Evolutionary conservation across 1,140 invertebrate species (phyloP), one percentile per base, ranked within the genome.

Genomic region (Leguminivora glycinivorella): DNA sequence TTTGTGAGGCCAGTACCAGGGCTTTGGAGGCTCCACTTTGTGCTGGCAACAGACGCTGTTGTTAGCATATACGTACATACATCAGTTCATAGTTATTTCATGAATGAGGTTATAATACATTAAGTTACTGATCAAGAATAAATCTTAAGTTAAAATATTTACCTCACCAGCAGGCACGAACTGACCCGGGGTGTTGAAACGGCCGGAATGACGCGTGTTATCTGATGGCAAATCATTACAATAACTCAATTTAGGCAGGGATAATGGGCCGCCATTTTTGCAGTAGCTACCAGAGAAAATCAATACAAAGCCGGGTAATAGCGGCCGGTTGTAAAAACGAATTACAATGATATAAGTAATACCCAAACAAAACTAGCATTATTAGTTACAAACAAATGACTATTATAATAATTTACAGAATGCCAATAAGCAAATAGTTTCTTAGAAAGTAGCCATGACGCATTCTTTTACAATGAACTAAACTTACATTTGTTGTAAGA

Each of bases 111-210:
- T 31, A 34, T 67, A 14, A 34, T 24, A 34, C 17, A 24, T 14
- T 22, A 67, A 12, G 31, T 43, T 19, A 12, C 6, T n/a, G 34
- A 38, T 25, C 56, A 60, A 60, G 24, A 29, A 29, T 29, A 63
- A 10, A 6, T 14, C 1, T 38, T 63, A 10, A 56, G 66, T 66
- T 26, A 67, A 22, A 9, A 68, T 70, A 72, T 47, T 85, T 81
- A 92, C 90, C 81, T 85, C 82, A 56, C 72, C 77, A 6, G 81
- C 78, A 10, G 87, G 70, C 7, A 91, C 82, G 71, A 89, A 91
- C 14, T 83, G 81, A 10, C 89, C 86, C 0, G 83, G 70, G 1
- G 74, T 84, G 70, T 88, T 90, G 74, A 81, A 89, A 26, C 89
- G 82, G 0, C 80, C 78, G 0, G 83, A 75, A 17, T 75, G 72